These are phyloP conservation scores for Fopius arisanus DNA, from an alignment of 1,140 invertebrate genomes.

Conservation along the genomic window DNA sequence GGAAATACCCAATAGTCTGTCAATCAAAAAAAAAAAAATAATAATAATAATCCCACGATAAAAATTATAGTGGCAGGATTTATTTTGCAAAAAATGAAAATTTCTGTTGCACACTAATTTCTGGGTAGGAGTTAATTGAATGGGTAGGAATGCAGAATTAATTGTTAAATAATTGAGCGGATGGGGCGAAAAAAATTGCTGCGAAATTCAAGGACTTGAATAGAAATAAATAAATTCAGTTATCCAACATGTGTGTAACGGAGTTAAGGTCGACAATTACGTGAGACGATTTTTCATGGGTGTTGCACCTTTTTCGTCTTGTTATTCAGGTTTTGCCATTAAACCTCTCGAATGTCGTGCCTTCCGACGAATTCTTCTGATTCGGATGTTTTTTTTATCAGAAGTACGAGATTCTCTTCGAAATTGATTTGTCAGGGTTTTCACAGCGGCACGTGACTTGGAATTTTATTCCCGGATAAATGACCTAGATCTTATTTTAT, in stretches of 20 bases:
- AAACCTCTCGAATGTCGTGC: not conserved
- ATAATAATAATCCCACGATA: too few relatives aligned
- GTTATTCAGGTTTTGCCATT: too few relatives aligned
- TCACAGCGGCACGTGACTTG: not conserved
- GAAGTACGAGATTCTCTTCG: not conserved
- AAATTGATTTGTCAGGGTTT: not conserved
- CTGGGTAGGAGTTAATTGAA: too few relatives aligned
- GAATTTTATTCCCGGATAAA: not conserved
- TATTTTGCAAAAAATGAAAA: too few relatives aligned
- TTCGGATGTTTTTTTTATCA: not conserved
- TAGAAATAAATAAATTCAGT: not conserved
- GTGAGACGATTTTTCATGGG: not conserved
- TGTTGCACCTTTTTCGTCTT: not conserved
- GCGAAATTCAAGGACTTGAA: too few relatives aligned
- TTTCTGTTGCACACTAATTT: too few relatives aligned
- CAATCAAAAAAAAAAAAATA: too few relatives aligned
- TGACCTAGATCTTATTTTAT: not conserved
- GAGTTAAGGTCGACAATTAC: not conserved
- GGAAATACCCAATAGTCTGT: too few relatives aligned
- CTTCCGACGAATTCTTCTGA: not conserved
- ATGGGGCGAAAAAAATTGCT: too few relatives aligned
- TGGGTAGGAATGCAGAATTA: too few relatives aligned
- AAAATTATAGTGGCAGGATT: too few relatives aligned
- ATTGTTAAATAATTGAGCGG: too few relatives aligned
- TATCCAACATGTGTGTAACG: not conserved